Base-by-base conservation (phyloP, 2,113 vertebrate genomes). In the Canis aureus region DNA sequence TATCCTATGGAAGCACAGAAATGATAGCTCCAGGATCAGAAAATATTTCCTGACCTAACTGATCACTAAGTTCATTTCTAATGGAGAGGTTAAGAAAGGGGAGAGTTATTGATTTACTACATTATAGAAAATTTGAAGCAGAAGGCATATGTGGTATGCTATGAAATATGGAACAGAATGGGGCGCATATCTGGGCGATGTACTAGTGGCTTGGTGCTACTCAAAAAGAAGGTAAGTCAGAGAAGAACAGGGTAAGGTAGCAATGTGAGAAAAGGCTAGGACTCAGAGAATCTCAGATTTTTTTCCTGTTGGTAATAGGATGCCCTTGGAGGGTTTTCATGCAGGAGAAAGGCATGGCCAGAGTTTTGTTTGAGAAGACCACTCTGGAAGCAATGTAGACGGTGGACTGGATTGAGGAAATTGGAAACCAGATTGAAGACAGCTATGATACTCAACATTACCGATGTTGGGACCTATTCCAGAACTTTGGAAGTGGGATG, bases 31-130 rank as follows among this genome's bases (percentile, higher is more conserved):
- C n/a, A n/a, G n/a, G n/a, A 27, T 66, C 66, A 73, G 90, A 82
- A 71, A 20, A 16, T 55, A 67, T 17, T 73, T 7, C n/a, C 35
- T 13, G 20, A 12, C 57, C 15, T 9, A 66, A 15, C 60, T 62
- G 32, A 10, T 15, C 25, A 29, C n/a, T 0, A 19, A 67, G 5
- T 2, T 4, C 0, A 3, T 13, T 32, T 78, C 38, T 9, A 25
- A 20, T 19, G 62, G 16, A 83, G 17, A 78, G 16, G 13, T 66
- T 87, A 29, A 60, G 29, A 83, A 57, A 9, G n/a, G 23, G 20
- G 49, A 35, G 43, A 4, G 2, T 8, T 11, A 7, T 4, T 4
- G 5, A 5, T 20, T 27, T 51, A 15, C 43, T 15, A 13, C 3
- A 49, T 92, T 49, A 49, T 13, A 43, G 25, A 79, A 27, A 57